A percentile compares a stretch with the other conserved stretches of the same genome.
Evolutionary conservation across 2,888 invertebrate species (phyloP).

Genomic region (Odontothrips loti): DNA sequence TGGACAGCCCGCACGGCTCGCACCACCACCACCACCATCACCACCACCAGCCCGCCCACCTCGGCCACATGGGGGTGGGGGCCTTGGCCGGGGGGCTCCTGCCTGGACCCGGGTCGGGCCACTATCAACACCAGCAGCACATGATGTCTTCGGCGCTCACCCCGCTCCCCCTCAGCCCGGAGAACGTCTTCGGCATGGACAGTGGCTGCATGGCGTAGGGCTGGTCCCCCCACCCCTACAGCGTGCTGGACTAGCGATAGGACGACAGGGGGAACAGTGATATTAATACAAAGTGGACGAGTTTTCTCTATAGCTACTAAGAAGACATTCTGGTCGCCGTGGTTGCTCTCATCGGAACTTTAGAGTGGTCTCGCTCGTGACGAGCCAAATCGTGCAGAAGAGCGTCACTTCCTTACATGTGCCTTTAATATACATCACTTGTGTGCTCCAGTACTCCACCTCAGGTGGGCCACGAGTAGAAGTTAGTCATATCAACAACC

Average conservation of each 20-base stretch:
- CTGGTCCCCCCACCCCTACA: background rate
- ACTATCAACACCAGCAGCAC: background rate
- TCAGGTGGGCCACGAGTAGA: no score
- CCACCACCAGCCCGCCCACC: background rate
- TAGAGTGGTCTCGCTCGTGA: background rate
- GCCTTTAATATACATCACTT: no score
- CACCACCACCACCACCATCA: no score
- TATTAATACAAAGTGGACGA: no score
- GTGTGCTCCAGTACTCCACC: no score
- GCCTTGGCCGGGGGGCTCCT: no score
- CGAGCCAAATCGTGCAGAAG: background rate
- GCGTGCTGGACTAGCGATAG: background rate
- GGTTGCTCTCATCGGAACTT: no score
- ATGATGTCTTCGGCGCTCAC: background rate
- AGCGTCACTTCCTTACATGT: no score
- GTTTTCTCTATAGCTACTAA: background rate
- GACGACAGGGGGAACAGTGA: background rate
- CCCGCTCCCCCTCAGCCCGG: background rate
- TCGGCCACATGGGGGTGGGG: background rate
- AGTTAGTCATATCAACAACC: no score
- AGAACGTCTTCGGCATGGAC: conserved; percentile 16
- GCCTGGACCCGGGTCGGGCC: background rate
- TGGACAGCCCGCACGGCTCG: background rate
- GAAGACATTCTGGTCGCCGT: background rate
- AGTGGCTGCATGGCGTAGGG: conserved; percentile 25